These are phyloP conservation scores for Drosophila mauritiana DNA, from an alignment of 1,140 invertebrate species.

Conservation along the genomic window DNA sequence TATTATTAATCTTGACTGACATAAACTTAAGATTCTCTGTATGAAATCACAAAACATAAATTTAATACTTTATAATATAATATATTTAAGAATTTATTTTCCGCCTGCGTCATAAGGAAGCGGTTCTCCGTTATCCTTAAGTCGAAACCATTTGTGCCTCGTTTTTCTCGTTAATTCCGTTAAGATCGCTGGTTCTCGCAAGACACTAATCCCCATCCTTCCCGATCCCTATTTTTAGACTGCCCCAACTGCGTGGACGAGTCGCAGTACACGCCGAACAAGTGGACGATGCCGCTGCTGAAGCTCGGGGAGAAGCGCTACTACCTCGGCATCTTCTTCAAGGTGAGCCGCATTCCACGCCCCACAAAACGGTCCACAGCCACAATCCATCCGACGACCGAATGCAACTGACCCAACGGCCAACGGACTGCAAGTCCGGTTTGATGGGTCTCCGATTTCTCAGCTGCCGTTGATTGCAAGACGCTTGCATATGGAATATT, in stretches of 20 bases:
- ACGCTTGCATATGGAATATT: constrained; percentile 59
- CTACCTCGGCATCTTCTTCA: constrained; percentile 96
- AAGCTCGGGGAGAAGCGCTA: constrained; percentile 94
- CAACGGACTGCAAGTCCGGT: constrained; percentile 54
- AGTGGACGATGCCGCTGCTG: constrained; percentile 94
- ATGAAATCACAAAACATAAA: no score
- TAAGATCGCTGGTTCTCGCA: not conserved
- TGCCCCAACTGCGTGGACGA: constrained; percentile 93
- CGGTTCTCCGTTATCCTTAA: not conserved
- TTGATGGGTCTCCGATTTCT: constrained; percentile 40
- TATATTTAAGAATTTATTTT: not conserved
- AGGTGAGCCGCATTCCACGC: constrained; percentile 87
- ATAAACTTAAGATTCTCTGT: no score
- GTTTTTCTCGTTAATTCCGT: constrained; percentile 8
- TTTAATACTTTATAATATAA: no score
- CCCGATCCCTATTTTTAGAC: constrained; percentile 85
- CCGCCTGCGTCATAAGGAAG: not conserved
- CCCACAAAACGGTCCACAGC: constrained; percentile 52
- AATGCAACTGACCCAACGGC: constrained; percentile 41
- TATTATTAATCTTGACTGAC: no score
- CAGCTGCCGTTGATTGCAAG: constrained; percentile 28
- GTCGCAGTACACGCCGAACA: constrained; percentile 87
- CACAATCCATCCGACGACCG: constrained; percentile 25
- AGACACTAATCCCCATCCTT: constrained; percentile 1
- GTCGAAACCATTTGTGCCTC: not conserved